These are phyloP conservation scores for Drosophila atripex DNA, from an alignment of 2,888 invertebrate genomes.

Conservation along the genomic window DNA sequence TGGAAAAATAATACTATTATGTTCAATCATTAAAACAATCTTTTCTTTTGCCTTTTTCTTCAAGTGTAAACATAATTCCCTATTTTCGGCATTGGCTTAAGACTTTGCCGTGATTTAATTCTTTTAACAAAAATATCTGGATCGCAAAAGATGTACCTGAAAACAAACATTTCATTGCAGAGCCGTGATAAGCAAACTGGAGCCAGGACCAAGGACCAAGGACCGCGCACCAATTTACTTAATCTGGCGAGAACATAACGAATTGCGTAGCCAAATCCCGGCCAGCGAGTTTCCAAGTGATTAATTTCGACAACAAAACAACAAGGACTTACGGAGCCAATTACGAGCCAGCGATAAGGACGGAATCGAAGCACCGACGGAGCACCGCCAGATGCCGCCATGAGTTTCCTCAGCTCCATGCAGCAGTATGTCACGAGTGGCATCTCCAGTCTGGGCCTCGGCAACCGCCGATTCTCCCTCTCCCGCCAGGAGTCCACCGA, in stretches of 20 bases:
- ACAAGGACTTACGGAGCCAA: constrained; percentile 30
- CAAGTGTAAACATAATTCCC: constrained; percentile 13
- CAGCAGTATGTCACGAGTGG: constrained; percentile 94
- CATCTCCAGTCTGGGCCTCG: constrained; percentile 91
- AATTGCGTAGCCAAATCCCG: constrained; percentile 55
- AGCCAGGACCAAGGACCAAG: constrained; percentile 1
- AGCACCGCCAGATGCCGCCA: constrained; percentile 82
- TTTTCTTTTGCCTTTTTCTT: not conserved
- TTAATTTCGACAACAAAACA: constrained; percentile 62
- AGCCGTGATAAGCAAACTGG: constrained; percentile 35
- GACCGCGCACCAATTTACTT: constrained; percentile 50
- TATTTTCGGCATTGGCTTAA: constrained; percentile 11
- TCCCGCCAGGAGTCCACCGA: constrained; percentile 88
- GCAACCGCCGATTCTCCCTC: constrained; percentile 89
- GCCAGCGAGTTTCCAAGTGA: constrained; percentile 68
- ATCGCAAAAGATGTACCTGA: constrained; percentile 36
- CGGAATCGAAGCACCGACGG: constrained; percentile 14
- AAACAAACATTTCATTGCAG: constrained; percentile 53
- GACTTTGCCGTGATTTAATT: constrained; percentile 29
- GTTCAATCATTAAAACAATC: too few species aligned
- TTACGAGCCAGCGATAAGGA: constrained; percentile 8
- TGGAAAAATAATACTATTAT: too few species aligned
- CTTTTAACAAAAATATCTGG: constrained; percentile 54
- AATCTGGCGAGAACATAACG: constrained; percentile 63
- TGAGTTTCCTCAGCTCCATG: constrained; percentile 94